These are phyloP conservation scores for Rhopalosiphum nymphaeae DNA, from an alignment of 2,888 invertebrate genomes.

Conservation along the genomic window DNA sequence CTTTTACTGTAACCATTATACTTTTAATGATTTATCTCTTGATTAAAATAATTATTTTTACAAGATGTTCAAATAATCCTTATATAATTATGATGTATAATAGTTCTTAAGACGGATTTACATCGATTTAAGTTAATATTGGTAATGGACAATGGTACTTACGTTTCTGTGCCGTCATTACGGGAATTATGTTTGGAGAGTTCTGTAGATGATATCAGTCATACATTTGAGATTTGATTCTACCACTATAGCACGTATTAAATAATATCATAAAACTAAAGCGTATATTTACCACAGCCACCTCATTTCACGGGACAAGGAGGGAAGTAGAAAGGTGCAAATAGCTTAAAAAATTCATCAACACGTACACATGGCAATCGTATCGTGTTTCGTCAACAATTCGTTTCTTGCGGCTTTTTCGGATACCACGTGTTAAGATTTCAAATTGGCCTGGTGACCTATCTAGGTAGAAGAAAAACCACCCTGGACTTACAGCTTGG, in stretches of 20 bases:
- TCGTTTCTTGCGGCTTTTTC: not conserved
- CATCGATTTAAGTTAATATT: not conserved
- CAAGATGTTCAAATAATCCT: not conserved
- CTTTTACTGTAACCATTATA: not conserved
- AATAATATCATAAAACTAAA: not conserved
- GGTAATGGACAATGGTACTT: not conserved
- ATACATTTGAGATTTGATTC: not conserved
- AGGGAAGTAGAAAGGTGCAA: not conserved
- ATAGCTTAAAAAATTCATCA: not conserved
- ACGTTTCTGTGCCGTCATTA: not conserved
- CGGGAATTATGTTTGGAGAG: not conserved
- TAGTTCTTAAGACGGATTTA: not conserved
- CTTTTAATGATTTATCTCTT: not conserved
- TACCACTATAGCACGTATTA: not conserved
- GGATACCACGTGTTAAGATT: not conserved
- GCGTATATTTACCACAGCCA: not conserved
- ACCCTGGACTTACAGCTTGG: not conserved
- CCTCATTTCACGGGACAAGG: rapidly evolving
- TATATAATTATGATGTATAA: not conserved
- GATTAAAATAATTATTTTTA: not conserved
- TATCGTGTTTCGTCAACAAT: not conserved
- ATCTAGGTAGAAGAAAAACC: not conserved
- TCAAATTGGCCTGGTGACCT: not conserved
- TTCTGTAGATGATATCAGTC: not conserved
- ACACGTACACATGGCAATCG: not conserved